A percentile compares a stretch with the other conserved stretches of the same genome.
These are phyloP conservation scores for Holocentrus rufus DNA, from an alignment of 2,797 vertebrate genomes.

Conservation along the genomic window DNA sequence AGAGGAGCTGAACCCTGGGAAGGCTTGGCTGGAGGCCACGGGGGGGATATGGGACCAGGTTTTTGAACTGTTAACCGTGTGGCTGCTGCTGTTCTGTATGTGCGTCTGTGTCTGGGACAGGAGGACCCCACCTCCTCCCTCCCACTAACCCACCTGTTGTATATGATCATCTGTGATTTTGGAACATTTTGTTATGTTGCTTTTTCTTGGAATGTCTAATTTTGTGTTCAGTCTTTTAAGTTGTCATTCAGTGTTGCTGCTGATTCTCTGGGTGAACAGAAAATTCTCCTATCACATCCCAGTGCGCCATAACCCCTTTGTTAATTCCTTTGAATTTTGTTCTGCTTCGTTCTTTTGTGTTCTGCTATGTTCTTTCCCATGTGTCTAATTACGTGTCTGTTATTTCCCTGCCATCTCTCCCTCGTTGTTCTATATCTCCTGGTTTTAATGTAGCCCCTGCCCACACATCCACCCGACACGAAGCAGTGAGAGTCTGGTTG, in stretches of 20 bases:
- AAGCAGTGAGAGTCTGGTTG: conserved; percentile 98
- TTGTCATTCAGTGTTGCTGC: conserved; percentile 55
- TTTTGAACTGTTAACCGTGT: conserved; percentile 39
- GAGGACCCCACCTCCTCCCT: conserved; percentile 32
- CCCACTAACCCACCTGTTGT: conserved; percentile 67
- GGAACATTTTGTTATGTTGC: conserved; percentile 49
- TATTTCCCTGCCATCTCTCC: conserved; percentile 72
- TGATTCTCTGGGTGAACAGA: conserved; percentile 53
- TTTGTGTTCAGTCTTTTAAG: conserved; percentile 65
- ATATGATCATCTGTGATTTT: conserved; percentile 57
- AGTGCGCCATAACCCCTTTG: conserved; percentile 61
- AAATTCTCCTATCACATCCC: conserved; percentile 51
- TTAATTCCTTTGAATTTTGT: conserved; percentile 64
- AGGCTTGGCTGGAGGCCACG: conserved; percentile 17
- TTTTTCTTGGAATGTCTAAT: conserved; percentile 68
- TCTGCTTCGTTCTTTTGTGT: conserved; percentile 71
- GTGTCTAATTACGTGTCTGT: conserved; percentile 77
- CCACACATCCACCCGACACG: conserved; percentile 90
- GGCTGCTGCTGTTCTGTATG: conserved; percentile 59
- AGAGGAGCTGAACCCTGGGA: conserved; percentile 50
- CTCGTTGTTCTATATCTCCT: conserved; percentile 66
- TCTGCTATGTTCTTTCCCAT: conserved; percentile 70
- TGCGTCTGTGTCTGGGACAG: conserved; percentile 46
- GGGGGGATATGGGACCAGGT: conserved; percentile 28
- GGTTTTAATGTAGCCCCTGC: conserved; percentile 88